Evolutionary conservation across 1,140 invertebrate genomes (phyloP).

Genomic region (Glomeris maerens): DNA sequence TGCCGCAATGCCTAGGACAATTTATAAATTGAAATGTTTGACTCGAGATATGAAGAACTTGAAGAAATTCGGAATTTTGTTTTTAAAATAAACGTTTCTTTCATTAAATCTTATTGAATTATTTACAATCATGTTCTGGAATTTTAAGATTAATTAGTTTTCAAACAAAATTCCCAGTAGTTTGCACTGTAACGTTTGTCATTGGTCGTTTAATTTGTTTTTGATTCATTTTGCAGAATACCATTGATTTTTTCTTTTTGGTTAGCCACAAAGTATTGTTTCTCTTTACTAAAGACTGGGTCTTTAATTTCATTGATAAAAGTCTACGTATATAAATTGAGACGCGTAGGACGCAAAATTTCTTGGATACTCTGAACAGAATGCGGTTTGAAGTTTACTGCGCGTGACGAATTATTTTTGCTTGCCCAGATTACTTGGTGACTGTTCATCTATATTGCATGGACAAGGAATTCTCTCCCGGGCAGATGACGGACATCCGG

Average conservation of each 20-base stretch:
- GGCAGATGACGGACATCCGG: slow-evolving; percentile 75
- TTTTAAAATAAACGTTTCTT: too few species aligned
- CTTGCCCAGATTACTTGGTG: slow-evolving; percentile 63
- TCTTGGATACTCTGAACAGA: not conserved
- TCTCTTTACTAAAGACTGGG: not conserved
- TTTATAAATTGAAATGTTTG: not conserved
- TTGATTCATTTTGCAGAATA: too few species aligned
- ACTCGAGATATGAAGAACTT: too few species aligned
- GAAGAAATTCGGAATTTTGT: too few species aligned
- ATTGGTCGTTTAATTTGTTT: too few species aligned
- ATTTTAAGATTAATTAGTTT: too few species aligned
- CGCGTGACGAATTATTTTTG: slow-evolving; percentile 1
- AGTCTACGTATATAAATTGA: slow-evolving; percentile 5
- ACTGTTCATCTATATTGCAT: slow-evolving; percentile 74
- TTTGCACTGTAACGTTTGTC: too few species aligned
- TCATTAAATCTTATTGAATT: too few species aligned
- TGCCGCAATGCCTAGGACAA: not conserved
- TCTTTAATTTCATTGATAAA: slow-evolving; percentile 7
- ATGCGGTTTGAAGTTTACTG: not conserved
- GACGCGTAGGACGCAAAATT: too few species aligned
- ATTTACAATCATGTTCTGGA: too few species aligned
- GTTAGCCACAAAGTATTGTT: not conserved
- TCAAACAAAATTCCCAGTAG: too few species aligned
- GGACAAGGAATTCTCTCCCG: slow-evolving; percentile 49
- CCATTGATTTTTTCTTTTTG: not conserved